Evolutionary conservation across 2,797 vertebrate genomes (phyloP).

Genomic region (Hozukius guyotensis): DNA sequence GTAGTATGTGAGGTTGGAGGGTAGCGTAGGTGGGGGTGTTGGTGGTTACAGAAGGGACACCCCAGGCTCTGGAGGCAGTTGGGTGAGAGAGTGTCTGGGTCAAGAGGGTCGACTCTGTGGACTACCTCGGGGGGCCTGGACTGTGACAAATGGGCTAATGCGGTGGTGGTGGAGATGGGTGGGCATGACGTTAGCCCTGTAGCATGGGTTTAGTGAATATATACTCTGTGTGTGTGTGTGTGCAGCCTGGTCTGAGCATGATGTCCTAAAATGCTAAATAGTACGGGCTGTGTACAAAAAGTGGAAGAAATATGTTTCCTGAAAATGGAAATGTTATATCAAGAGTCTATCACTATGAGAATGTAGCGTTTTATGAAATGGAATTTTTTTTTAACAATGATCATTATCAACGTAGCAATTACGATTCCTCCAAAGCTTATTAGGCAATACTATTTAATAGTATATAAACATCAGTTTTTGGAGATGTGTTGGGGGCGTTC

Average conservation of each 20-base stretch:
- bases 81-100: conserved; percentile 66
- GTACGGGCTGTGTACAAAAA: neutral
- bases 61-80: conserved; percentile 49
- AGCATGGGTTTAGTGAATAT: conserved; percentile 6
- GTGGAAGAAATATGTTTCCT: neutral
- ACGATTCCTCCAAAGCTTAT: too few relatives aligned
- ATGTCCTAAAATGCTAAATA: neutral
- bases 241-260: neutral
- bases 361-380: neutral
- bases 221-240: neutral
- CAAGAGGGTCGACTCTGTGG: conserved; percentile 45
- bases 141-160: conserved; percentile 56
- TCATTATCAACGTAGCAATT: neutral
- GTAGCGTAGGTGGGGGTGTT: conserved; percentile 16
- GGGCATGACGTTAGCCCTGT: conserved; percentile 19
- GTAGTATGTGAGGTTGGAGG: conserved; percentile 28
- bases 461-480: too few relatives aligned
- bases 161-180: conserved; percentile 24
- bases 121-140: conserved; percentile 28
- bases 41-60: conserved; percentile 53
- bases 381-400: neutral
- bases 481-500: too few relatives aligned
- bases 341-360: neutral
- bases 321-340: neutral
- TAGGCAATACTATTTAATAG: too few relatives aligned